These are phyloP conservation scores for Nephrotoma flavescens DNA, from an alignment of 2,888 invertebrate species.

Conservation along the genomic window DNA sequence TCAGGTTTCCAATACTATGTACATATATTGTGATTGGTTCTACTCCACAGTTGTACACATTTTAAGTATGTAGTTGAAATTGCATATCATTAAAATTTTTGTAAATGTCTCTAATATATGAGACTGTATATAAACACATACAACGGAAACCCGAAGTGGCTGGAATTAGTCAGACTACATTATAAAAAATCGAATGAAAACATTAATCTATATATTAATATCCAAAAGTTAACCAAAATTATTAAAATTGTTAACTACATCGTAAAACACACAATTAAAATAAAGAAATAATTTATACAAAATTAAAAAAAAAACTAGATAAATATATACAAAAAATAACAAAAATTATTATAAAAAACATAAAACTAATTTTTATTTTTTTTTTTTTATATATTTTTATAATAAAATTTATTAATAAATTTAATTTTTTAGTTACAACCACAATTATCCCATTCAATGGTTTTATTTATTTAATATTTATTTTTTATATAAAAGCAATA, in stretches of 20 bases:
- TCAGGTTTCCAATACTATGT: too few relatives aligned
- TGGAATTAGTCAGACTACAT: too few relatives aligned
- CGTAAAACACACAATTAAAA: background rate
- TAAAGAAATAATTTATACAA: background rate
- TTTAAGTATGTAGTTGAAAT: too few relatives aligned
- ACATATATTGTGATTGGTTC: too few relatives aligned
- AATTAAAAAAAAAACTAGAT: background rate
- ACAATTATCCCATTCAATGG: background rate
- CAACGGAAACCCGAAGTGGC: too few relatives aligned
- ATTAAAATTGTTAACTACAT: background rate
- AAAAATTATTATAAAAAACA: background rate
- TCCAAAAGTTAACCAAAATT: too few relatives aligned
- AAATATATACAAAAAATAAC: background rate
- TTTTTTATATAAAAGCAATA: background rate
- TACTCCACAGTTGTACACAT: too few relatives aligned
- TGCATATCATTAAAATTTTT: too few relatives aligned
- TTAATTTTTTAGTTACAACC: background rate
- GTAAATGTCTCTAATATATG: too few relatives aligned
- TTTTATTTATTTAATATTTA: background rate
- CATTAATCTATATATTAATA: too few relatives aligned
- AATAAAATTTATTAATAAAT: background rate
- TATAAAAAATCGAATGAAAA: too few relatives aligned
- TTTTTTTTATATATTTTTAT: background rate
- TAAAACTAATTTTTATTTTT: background rate
- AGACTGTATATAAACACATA: too few relatives aligned